Conservation (phyloP, 2,888 invertebrate genomes). For the Unio pictorum region DNA sequence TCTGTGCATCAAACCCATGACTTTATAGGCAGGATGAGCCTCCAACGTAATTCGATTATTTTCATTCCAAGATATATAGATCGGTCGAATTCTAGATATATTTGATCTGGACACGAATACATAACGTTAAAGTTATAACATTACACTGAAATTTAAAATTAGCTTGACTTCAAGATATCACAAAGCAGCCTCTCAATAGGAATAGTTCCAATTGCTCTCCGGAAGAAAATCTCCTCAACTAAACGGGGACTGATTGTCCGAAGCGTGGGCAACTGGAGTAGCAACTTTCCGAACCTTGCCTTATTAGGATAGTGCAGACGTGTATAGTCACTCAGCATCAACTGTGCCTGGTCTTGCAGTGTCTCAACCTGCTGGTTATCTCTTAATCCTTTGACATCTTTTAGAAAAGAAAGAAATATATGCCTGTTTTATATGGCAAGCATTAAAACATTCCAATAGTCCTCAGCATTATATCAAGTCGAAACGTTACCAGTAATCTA, state of each 20-base stretch:
- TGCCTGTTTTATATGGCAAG: no score
- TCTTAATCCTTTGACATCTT: slow-evolving; percentile 78
- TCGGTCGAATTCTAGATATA: no score
- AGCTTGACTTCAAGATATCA: slow-evolving; percentile 76
- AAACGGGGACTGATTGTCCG: slow-evolving; percentile 74
- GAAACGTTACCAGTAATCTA: no score
- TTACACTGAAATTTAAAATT: slow-evolving; percentile 6
- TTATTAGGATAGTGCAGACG: slow-evolving; percentile 58
- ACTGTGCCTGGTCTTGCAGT: slow-evolving; percentile 86
- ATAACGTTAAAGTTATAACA: no score
- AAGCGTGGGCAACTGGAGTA: slow-evolving; percentile 82
- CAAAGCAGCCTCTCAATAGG: slow-evolving; percentile 80
- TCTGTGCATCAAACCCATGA: no score
- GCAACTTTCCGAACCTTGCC: slow-evolving; percentile 81
- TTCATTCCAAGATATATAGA: no score
- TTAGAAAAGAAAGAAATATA: slow-evolving; percentile 31
- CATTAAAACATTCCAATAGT: no score
- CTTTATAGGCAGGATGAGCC: no score
- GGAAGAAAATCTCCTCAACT: slow-evolving; percentile 82
- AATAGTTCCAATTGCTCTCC: slow-evolving; percentile 82
- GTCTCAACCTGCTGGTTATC: slow-evolving; percentile 76
- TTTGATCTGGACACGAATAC: no score
- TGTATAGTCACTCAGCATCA: slow-evolving; percentile 82
- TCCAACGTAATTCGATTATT: no score
- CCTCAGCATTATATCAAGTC: no score